phyloP scores from a whole-genome alignment of 2,797 vertebrate species.

The Lepus townsendii region DNA sequence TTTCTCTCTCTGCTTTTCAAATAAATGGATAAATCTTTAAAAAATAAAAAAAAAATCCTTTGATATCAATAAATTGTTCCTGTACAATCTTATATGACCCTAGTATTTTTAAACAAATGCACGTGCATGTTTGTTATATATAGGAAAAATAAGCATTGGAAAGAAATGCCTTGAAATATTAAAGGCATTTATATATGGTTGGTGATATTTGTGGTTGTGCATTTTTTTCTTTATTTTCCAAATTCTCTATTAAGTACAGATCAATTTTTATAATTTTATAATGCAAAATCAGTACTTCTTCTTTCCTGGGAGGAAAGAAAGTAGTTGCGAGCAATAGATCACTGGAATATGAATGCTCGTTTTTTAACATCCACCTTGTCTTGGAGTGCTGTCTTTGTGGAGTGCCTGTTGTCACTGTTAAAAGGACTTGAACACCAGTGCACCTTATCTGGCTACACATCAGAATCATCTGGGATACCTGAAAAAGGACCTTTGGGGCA shows the following conservation, averaged over 20 bases:
- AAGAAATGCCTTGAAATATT: slow-evolving; percentile 29
- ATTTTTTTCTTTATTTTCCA: slow-evolving; percentile 51
- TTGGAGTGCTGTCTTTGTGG: neutral
- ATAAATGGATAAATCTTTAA: too few species aligned
- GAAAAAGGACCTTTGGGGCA: neutral
- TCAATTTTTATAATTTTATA: slow-evolving; percentile 27
- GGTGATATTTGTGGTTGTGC: neutral
- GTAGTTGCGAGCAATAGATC: neutral
- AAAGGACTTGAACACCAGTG: neutral
- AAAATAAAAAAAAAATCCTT: neutral
- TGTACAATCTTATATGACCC: neutral
- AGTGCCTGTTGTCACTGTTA: neutral
- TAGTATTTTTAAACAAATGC: slow-evolving; percentile 16
- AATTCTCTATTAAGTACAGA: slow-evolving; percentile 16
- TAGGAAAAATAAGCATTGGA: neutral
- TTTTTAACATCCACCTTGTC: neutral
- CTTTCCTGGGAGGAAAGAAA: slow-evolving; percentile 50
- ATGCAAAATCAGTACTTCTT: neutral
- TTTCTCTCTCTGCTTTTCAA: too few species aligned
- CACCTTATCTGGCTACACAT: neutral
- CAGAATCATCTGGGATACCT: neutral
- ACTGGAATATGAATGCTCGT: neutral
- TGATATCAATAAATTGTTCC: neutral
- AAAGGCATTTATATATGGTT: slow-evolving; percentile 19
- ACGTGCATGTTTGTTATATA: neutral